Evolutionary conservation across 2,113 vertebrate species (phyloP), one percentile per base, ranked within the genome.

Genomic region (Heterotilapia buettikoferi): DNA sequence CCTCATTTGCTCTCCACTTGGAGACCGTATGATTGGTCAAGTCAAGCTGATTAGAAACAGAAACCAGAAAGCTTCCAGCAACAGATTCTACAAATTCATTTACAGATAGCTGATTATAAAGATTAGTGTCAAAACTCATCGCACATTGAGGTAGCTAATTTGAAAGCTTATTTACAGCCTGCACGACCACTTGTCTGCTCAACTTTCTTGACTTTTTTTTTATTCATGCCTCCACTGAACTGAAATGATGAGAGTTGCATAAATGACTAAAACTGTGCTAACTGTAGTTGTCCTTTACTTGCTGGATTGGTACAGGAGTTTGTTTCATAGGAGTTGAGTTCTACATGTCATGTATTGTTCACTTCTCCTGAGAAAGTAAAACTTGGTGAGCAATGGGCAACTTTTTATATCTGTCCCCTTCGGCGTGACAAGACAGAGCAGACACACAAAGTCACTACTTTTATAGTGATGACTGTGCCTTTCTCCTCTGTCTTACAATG

Each of bases 291-390:
- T 19, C 10, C 73, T n/a, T n/a, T 78, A 78, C 0, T 47, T 29
- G 1, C 52, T 83, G 80, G 52, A 47, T 63, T 6, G 73, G 9
- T 80, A 36, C 66, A 73, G 78, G 88, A 83, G 18, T 63, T 24
- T 12, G 29, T 76, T 56, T 66, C 82, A 53, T 71, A 12, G 52
- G 82, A 82, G 43, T n/a, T 1, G 4, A 52, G 26, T 43, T 53
- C 56, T 63, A 43, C 84, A 38, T 85, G 80, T 78, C 66, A 11
- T 47, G 21, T 54, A 83, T 79, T 59, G 52, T 76, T 82, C 45
- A 9, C 80, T 38, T 33, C 53, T 73, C 85, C 57, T 47, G 56
- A 85, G 86, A 84, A 71, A 91, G 66, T 91, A 83, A 94, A 92
- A 88, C 87, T 82, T 84, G 6, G 45, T 85, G 86, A 92, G 79